Evolutionary conservation across 2,113 vertebrate species (phyloP).

Genomic region (Podarcis muralis): DNA sequence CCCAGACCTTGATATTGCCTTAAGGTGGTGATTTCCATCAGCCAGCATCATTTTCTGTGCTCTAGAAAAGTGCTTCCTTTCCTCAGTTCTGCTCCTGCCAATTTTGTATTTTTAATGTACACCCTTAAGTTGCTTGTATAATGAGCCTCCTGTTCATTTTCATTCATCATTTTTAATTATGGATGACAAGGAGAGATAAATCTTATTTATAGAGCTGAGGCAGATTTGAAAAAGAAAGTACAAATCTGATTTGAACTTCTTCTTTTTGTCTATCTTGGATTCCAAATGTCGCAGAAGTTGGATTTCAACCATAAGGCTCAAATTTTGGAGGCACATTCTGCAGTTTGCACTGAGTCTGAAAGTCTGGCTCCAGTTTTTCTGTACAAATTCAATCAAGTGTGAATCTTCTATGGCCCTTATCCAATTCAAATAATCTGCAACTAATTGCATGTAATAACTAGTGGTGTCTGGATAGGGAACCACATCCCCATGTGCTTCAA

Average conservation of each 20-base stretch:
- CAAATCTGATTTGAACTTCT: not conserved
- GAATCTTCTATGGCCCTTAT: not conserved
- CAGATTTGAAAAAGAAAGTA: not conserved
- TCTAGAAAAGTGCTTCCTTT: not conserved
- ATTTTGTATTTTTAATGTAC: not conserved
- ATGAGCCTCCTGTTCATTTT: not conserved
- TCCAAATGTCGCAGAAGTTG: not conserved
- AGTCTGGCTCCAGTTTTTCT: not conserved
- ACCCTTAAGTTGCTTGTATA: no score
- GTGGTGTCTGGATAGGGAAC: not conserved
- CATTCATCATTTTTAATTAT: not conserved
- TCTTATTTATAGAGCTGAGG: not conserved
- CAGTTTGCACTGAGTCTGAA: not conserved
- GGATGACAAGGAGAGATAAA: not conserved
- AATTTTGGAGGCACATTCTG: not conserved
- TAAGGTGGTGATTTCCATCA: not conserved
- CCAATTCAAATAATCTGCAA: not conserved
- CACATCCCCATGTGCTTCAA: not conserved
- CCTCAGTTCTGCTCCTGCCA: not conserved
- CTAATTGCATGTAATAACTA: not conserved
- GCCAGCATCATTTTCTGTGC: not conserved
- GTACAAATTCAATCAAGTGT: not conserved
- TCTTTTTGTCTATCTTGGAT: not conserved
- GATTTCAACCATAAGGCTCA: not conserved
- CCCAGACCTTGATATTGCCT: not conserved